Percentiles rank a stretch among this genome's conserved stretches.
phyloP scores from a whole-genome alignment of 1,140 invertebrate genomes.

The Leptinotarsa defecta region DNA sequence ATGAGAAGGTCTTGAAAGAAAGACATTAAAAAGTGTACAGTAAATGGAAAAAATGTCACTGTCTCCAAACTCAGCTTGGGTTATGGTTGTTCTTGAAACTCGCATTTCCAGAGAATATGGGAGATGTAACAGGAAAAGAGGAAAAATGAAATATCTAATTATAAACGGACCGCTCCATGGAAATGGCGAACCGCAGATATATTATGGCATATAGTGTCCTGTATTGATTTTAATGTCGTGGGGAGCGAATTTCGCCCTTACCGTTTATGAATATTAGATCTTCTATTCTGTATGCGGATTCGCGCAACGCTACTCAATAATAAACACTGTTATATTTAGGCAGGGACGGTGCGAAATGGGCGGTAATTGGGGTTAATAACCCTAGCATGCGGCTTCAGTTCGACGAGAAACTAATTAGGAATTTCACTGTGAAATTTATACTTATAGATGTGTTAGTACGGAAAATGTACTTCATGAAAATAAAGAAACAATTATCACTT shows the following conservation, averaged over 20 bases:
- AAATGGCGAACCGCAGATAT: constrained; percentile 53
- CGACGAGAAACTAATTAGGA: too few relatives aligned
- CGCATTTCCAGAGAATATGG: not conserved
- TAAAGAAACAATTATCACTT: too few relatives aligned
- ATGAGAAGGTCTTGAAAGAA: too few relatives aligned
- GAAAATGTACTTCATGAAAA: too few relatives aligned
- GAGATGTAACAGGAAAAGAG: not conserved
- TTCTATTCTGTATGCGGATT: constrained; percentile 19
- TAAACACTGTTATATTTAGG: constrained; percentile 25
- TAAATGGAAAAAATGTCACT: too few relatives aligned
- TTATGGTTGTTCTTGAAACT: not conserved
- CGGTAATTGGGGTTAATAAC: not conserved
- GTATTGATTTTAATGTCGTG: constrained; percentile 54
- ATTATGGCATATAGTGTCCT: constrained; percentile 52
- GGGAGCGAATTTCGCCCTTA: constrained; percentile 49
- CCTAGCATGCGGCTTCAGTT: not conserved
- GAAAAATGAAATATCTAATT: constrained; percentile 6
- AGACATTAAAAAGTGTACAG: too few relatives aligned
- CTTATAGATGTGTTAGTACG: too few relatives aligned
- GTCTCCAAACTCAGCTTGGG: too few relatives aligned
- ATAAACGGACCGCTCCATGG: constrained; percentile 29
- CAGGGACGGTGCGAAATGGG: not conserved
- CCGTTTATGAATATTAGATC: constrained; percentile 45
- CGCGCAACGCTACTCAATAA: constrained; percentile 33
- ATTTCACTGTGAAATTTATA: too few relatives aligned